Evolutionary conservation across 2,888 invertebrate genomes (phyloP).

Genomic region (Dryococelus australis): DNA sequence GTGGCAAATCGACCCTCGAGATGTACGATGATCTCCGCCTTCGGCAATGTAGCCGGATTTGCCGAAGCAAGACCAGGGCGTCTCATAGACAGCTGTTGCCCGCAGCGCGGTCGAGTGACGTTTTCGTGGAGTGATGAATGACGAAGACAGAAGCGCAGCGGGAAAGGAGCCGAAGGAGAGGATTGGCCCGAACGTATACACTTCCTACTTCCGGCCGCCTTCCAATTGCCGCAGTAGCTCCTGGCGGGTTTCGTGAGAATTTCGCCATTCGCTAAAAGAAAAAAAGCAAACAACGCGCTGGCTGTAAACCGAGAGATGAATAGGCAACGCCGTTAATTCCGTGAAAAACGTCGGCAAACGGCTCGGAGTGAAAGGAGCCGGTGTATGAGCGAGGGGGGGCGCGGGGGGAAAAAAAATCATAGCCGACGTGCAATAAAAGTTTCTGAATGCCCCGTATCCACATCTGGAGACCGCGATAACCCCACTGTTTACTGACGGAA

Average conservation of each 20-base stretch:
- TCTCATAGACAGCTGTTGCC: neutral
- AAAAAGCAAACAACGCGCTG: conserved; percentile 20
- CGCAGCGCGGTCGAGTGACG: neutral
- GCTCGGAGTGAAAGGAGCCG: neutral
- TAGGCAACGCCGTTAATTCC: neutral
- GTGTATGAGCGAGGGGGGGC: neutral
- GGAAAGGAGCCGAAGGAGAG: neutral
- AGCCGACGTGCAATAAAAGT: neutral
- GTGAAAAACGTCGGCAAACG: neutral
- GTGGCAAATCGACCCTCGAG: no score
- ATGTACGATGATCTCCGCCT: no score
- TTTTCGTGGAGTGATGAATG: conserved; percentile 20
- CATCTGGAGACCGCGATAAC: neutral
- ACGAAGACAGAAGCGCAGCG: neutral
- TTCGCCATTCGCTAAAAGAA: conserved; percentile 12
- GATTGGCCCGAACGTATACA: neutral
- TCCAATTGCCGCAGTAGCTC: neutral
- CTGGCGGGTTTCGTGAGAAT: neutral
- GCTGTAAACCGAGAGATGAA: neutral
- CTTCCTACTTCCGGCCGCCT: conserved; percentile 21
- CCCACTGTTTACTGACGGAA: neutral
- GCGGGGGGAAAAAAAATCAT: neutral
- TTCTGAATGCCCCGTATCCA: neutral
- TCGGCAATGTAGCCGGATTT: no score
- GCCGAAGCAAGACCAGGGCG: no score